A percentile compares a stretch with the other conserved stretches of the same genome.
Conservation (phyloP, 2,888 invertebrate species). For the Cetonia aurata region DNA sequence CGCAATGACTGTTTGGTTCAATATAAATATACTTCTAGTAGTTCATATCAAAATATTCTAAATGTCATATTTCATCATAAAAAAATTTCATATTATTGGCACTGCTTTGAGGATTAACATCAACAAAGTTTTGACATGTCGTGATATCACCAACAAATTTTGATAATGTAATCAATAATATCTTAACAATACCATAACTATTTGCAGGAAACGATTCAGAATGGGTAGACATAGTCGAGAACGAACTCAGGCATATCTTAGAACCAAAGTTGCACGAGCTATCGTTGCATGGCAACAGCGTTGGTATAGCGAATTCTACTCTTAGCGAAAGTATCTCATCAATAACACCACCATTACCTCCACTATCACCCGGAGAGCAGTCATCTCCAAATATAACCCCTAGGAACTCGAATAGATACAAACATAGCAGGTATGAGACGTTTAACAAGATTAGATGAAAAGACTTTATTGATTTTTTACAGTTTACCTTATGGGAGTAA, state of each 20-base stretch:
- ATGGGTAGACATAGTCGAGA: conserved; percentile 87
- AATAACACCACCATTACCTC: conserved; percentile 83
- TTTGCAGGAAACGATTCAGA: conserved; percentile 75
- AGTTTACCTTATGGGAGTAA: conserved; percentile 77
- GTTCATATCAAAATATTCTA: too few species aligned
- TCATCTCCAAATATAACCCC: conserved; percentile 67
- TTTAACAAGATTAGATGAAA: conserved; percentile 12
- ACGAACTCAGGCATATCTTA: conserved; percentile 81
- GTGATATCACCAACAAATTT: too few species aligned
- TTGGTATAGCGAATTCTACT: conserved; percentile 75
- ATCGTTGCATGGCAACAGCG: conserved; percentile 68
- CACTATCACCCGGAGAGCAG: conserved; percentile 77
- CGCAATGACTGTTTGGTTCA: too few species aligned
- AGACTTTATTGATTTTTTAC: conserved; percentile 53
- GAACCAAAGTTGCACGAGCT: conserved; percentile 79
- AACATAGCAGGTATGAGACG: conserved; percentile 62
- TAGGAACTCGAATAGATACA: conserved; percentile 65
- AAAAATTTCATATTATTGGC: too few species aligned
- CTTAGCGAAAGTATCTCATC: conserved; percentile 77
- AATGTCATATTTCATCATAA: too few species aligned
- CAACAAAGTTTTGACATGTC: too few species aligned
- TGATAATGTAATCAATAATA: not conserved
- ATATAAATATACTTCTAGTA: too few species aligned
- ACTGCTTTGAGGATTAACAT: too few species aligned
- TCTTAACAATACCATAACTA: not conserved